These are phyloP conservation scores for Dendrocincla tyrannina DNA, from an alignment of 2,797 vertebrate genomes.

Conservation along the genomic window DNA sequence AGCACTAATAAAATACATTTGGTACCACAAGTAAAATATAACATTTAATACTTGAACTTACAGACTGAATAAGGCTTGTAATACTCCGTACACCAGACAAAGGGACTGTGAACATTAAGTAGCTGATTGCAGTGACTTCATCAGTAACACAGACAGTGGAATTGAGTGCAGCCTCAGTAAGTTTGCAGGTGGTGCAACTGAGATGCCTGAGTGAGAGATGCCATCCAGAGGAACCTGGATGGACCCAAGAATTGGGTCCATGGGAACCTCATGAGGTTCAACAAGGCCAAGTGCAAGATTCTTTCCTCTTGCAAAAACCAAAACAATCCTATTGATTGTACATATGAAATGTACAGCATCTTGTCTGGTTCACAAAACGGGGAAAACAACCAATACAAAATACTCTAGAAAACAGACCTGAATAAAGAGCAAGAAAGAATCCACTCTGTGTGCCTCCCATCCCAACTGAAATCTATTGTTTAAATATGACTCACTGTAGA, in stretches of 20 bases:
- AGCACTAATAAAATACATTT: conserved; percentile 43
- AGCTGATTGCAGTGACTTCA: neutral
- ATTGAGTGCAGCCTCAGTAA: neutral
- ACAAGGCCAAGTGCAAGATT: neutral
- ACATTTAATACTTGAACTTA: neutral
- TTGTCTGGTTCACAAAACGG: conserved; percentile 6
- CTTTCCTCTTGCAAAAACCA: neutral
- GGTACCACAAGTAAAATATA: conserved; percentile 33
- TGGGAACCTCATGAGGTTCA: neutral
- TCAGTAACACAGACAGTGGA: neutral
- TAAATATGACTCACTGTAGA: neutral
- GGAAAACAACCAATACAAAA: neutral
- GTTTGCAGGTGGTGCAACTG: neutral
- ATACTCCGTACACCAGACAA: neutral
- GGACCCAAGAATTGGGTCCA: fast-evolving
- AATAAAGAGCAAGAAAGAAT: neutral
- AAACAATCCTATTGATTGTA: neutral
- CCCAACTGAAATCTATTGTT: neutral
- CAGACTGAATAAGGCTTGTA: neutral
- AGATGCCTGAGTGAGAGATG: neutral
- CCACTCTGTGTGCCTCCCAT: neutral
- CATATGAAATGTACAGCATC: neutral
- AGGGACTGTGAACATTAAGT: neutral
- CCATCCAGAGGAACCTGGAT: neutral
- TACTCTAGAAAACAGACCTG: conserved; percentile 2